phyloP scores from a whole-genome alignment of 2,797 vertebrate genomes.

The Enteromius treurensis region DNA sequence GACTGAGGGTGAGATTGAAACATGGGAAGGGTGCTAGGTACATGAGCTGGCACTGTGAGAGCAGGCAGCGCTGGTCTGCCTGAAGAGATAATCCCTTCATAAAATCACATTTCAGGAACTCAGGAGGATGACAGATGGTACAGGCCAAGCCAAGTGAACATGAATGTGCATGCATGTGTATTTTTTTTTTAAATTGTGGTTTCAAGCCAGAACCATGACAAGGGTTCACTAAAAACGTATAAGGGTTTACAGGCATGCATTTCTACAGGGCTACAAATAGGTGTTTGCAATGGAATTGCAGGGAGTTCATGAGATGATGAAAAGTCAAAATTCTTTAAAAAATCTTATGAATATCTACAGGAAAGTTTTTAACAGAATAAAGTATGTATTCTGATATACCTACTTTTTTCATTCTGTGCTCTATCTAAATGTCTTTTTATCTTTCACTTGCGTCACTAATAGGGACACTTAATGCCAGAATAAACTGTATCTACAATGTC shows the following conservation, averaged over 20 bases:
- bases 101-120: constrained; percentile 50
- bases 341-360: background rate
- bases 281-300: background rate
- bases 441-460: background rate
- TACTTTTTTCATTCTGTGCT: background rate
- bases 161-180: background rate
- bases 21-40: constrained; percentile 17
- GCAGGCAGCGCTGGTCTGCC: constrained; percentile 1
- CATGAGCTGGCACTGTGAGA: constrained; percentile 17
- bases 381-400: background rate
- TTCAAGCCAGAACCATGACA: background rate
- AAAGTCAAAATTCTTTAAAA: background rate
- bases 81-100: constrained; percentile 50
- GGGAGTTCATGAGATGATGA: background rate
- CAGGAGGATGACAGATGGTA: constrained; percentile 51
- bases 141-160: constrained; percentile 1
- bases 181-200: constrained; percentile 1
- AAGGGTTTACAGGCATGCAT: background rate
- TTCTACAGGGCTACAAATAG: background rate
- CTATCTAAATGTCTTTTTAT: background rate
- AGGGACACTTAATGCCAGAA: background rate
- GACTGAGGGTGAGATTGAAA: constrained; percentile 32
- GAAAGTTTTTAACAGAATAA: background rate
- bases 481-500: background rate
- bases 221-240: background rate